phyloP scores from a whole-genome alignment of 2,888 invertebrate species.

The Ophonus ardosiacus region DNA sequence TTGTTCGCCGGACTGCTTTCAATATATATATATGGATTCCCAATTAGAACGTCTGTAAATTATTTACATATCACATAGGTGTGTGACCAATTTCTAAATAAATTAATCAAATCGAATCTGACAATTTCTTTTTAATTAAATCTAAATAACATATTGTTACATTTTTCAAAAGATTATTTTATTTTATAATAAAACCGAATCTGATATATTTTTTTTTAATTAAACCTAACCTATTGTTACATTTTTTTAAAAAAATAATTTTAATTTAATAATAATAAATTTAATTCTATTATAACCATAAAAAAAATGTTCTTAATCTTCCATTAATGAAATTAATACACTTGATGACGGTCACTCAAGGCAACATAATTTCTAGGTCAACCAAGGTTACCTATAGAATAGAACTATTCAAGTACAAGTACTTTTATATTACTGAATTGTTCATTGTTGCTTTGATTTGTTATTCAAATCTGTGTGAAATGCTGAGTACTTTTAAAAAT shows the following conservation, averaged over 20 bases:
- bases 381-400: not conserved
- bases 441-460: not conserved
- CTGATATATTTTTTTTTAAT: no score
- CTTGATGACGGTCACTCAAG: slow-evolving; percentile 7
- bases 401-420: not conserved
- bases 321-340: not conserved
- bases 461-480: not conserved
- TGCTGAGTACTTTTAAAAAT: not conserved
- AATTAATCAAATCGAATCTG: no score
- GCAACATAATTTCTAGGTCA: slow-evolving; percentile 26
- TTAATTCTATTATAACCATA: not conserved
- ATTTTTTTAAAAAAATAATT: no score
- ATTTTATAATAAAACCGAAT: not conserved
- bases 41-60: slow-evolving; percentile 5
- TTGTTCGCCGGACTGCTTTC: slow-evolving; percentile 5
- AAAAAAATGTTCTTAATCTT: not conserved
- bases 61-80: not conserved
- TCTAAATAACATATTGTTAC: not conserved
- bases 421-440: not conserved
- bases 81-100: no score
- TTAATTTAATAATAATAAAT: no score
- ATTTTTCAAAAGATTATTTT: not conserved
- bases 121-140: not conserved
- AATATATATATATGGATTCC: not conserved
- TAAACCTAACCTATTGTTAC: no score